Evolutionary conservation across 2,888 invertebrate genomes (phyloP).

Genomic region (Zele albiditarsus): DNA sequence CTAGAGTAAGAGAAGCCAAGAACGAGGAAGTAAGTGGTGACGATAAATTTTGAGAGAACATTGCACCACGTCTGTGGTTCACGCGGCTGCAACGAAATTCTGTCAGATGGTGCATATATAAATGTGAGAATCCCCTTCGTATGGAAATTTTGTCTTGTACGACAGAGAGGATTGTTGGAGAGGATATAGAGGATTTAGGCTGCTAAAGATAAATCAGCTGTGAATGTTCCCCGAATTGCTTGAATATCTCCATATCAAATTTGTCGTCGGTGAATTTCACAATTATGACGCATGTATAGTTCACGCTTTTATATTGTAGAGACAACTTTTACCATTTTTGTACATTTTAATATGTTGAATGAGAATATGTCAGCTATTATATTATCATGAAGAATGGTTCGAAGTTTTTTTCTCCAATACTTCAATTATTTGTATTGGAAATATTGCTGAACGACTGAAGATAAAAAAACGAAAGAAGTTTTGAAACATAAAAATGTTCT

Average conservation of each 20-base stretch:
- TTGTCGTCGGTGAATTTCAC: background rate
- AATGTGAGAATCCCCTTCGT: background rate
- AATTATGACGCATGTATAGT: background rate
- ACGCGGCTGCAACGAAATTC: constrained; percentile 28
- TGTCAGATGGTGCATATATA: constrained; percentile 1
- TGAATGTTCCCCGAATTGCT: background rate
- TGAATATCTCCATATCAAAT: background rate
- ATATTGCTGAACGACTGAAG: no score
- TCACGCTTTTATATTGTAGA: no score
- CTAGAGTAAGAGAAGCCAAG: constrained; percentile 4
- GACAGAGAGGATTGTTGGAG: background rate
- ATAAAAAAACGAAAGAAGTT: no score
- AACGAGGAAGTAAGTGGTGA: constrained; percentile 37
- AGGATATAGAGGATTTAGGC: background rate
- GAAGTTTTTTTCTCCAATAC: no score
- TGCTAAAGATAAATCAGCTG: background rate
- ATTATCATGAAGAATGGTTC: no score
- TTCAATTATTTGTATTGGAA: no score
- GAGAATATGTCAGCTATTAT: no score
- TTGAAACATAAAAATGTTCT: no score
- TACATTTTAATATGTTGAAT: no score
- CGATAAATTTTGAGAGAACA: constrained; percentile 41
- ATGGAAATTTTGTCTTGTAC: constrained; percentile 3
- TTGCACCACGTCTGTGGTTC: constrained; percentile 31
- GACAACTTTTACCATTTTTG: no score